Base-by-base conservation (phyloP, 2,113 vertebrate genomes). In the Zosterops lateralis region DNA sequence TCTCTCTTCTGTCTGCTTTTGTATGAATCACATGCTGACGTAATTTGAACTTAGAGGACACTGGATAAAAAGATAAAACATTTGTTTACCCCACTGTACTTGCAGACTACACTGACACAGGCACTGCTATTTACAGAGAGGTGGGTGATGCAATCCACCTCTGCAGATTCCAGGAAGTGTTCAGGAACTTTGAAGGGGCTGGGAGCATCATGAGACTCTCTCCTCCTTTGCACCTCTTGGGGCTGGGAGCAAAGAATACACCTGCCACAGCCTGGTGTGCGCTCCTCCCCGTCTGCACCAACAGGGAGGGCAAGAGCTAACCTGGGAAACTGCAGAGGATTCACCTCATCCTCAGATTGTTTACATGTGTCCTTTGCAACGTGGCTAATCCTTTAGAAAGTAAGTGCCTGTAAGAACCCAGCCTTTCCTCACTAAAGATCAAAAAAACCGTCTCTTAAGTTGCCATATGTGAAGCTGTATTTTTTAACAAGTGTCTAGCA, bases 401-500 rank as follows among this genome's bases (percentile, higher is more conserved):
- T 3, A 42, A 60, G 28, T 29, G 19, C 8, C 8, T 70, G 38
- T 32, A 45, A 71, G 42, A 90, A 24, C 14, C 17, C n/a, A 61
- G 8, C 15, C 20, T 6, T 87, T 79, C 62, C 31, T 66, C 42
- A 19, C n/a, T 47, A 60, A 61, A 53, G 22, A 38, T 24, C 62
- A 66, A 95, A 92, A 45, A 90, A 60, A 68, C 20, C 0, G 22
- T 58, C 75, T 92, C 95, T 74, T 64, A 91, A 42, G 38, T 58
- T 84, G 21, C 83, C 75, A 73, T 8, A n/a, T 71, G 32, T n/a
- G 66, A 72, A 94, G 71, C 44, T 67, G 24, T 44, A 57, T 84
- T 93, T 91, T 87, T 90, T 95, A 91, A 34, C 44, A 67, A 66
- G 61, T 40, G 73, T 71, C 86, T 89, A 53, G 44, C 50, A 28